Evolutionary conservation across 2,113 vertebrate genomes (phyloP), one percentile per base, ranked within the genome.

Genomic region (Mobula hypostoma): DNA sequence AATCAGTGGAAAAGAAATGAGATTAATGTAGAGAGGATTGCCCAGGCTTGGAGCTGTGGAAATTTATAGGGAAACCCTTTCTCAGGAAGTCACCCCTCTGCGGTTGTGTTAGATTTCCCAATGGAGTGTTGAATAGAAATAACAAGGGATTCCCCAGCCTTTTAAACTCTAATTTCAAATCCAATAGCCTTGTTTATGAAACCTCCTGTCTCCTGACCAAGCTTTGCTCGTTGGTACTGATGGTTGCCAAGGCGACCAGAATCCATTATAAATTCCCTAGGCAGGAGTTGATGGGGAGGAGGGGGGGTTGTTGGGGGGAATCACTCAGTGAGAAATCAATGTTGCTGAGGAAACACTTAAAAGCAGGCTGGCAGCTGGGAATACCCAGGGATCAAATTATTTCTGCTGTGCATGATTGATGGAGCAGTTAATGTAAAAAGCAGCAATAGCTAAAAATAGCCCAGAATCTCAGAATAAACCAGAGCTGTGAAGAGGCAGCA

Each of bases 81-180:
- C 19, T 91, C 88, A 19, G 88, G 5, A 91, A 70, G 9, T 32
- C 66, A 36, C 70, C 19, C 58, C 88, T 68, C 19, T 19, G 88
- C 66, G 58, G 82, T 32, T 91, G 58, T 40, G 63, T 27, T 32
- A 32, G 27, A 90, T 24, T 17, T 93, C 68, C 90, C 90, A 72
- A 36, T 27, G 85, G 85, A 72, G 70, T 70, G 12, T 70, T 56
- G 91, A 48, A 7, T 32, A n/a, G 14, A 56, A 93, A 56, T 74
- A 56, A 76, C 91, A 74, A 36, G 91, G 91, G 91, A 74, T 74
- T 93, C 70, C 90, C 91, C 68, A 27, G 70, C 91, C 85, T 90
- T 93, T 93, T 29, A 74, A 56, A 92, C 32, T 40, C 32, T 61
- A 68, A 87, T 91, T 91, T 68, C n/a, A 72, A 92, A 72, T 72